These are phyloP conservation scores for Cheilosia variabilis DNA, from an alignment of 2,888 invertebrate species.

Conservation along the genomic window DNA sequence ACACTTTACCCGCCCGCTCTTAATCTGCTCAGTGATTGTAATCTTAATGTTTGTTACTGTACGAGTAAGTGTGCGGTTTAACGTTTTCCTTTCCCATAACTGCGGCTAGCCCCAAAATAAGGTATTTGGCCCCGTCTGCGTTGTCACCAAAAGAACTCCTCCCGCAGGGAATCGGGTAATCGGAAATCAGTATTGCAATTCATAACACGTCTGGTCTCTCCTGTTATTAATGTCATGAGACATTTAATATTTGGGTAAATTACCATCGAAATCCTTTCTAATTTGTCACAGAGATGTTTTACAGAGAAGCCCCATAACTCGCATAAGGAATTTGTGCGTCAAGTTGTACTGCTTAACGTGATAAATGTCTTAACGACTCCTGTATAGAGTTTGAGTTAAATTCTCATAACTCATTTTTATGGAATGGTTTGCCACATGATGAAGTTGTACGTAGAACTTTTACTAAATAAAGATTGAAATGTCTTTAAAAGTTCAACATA, in stretches of 20 bases:
- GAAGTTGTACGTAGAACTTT: slow-evolving; percentile 32
- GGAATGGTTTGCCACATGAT: slow-evolving; percentile 61
- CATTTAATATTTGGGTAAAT: slow-evolving; percentile 70
- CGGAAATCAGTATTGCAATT: slow-evolving; percentile 70
- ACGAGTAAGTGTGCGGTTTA: slow-evolving; percentile 29
- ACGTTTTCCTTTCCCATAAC: slow-evolving; percentile 9
- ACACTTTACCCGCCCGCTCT: slow-evolving; percentile 9
- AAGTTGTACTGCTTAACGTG: slow-evolving; percentile 59
- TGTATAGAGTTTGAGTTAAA: slow-evolving; percentile 59
- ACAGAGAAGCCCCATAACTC: slow-evolving; percentile 26
- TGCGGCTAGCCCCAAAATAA: neutral
- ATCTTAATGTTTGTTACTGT: slow-evolving; percentile 46
- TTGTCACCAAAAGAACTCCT: slow-evolving; percentile 30
- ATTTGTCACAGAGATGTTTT: slow-evolving; percentile 64
- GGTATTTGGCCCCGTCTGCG: slow-evolving; percentile 16
- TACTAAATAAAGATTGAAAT: slow-evolving; percentile 46
- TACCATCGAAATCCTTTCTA: slow-evolving; percentile 65
- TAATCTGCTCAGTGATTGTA: slow-evolving; percentile 55
- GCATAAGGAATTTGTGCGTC: slow-evolving; percentile 50
- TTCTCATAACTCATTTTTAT: slow-evolving; percentile 70
- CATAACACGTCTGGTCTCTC: slow-evolving; percentile 61
- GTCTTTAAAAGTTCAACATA: slow-evolving; percentile 42
- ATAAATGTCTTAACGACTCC: slow-evolving; percentile 62
- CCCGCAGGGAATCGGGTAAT: slow-evolving; percentile 50
- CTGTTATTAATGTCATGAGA: slow-evolving; percentile 66